Conservation (phyloP, 2,797 vertebrate genomes). For the Cygnus olor region DNA sequence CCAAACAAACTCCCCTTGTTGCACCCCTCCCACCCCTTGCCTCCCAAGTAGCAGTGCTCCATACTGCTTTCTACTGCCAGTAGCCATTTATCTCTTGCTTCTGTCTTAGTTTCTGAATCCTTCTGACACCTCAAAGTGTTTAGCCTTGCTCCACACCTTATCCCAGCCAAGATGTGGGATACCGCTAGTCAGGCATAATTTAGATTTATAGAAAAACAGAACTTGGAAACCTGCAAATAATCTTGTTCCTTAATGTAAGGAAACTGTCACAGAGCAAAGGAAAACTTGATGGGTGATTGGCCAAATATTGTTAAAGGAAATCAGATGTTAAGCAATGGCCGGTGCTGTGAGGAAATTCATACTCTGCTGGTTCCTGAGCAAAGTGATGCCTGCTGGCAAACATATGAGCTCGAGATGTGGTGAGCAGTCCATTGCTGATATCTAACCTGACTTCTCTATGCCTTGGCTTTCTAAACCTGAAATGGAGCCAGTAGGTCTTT, state of each 20-base stretch:
- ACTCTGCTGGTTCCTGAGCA: rapidly evolving
- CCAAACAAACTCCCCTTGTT: neutral
- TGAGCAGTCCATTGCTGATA: neutral
- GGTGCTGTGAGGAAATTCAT: neutral
- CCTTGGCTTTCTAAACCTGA: neutral
- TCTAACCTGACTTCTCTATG: neutral
- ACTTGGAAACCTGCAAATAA: neutral
- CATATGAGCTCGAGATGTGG: neutral
- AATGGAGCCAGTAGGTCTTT: neutral
- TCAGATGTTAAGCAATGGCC: neutral
- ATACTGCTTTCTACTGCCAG: neutral
- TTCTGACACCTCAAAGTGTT: neutral
- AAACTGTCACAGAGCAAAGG: neutral
- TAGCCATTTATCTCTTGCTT: neutral
- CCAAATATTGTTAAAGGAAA: neutral
- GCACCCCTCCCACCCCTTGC: no score
- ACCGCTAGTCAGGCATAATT: neutral
- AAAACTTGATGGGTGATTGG: neutral
- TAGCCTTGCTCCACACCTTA: neutral
- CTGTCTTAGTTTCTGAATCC: neutral
- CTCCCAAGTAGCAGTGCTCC: neutral
- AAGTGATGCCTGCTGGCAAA: neutral
- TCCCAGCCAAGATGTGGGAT: neutral
- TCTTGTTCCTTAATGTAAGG: neutral
- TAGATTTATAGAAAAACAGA: neutral